These are phyloP conservation scores for Pavo muticus DNA, from an alignment of 2,113 vertebrate genomes.

Conservation along the genomic window DNA sequence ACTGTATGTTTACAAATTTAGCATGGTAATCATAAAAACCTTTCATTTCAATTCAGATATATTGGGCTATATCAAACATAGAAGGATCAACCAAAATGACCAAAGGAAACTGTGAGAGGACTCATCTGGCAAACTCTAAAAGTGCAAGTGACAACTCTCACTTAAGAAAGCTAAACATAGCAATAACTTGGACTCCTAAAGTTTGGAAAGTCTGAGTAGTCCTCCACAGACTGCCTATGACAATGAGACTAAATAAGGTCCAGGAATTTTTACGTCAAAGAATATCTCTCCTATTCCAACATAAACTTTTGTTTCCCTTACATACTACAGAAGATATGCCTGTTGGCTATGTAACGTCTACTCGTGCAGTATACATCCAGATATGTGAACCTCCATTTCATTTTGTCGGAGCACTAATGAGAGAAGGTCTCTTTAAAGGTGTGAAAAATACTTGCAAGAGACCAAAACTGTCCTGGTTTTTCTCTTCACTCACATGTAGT, in stretches of 20 bases:
- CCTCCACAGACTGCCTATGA: neutral
- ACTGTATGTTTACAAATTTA: neutral
- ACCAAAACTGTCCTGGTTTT: neutral
- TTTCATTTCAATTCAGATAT: neutral
- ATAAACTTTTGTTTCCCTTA: neutral
- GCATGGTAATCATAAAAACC: neutral
- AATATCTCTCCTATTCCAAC: neutral
- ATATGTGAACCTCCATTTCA: neutral
- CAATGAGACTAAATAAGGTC: neutral
- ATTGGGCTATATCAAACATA: neutral
- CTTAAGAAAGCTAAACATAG: neutral
- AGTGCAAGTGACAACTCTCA: neutral
- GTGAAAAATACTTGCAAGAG: neutral
- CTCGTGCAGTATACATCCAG: neutral
- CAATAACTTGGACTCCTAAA: neutral
- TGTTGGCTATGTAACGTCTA: neutral
- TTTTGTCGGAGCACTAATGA: neutral
- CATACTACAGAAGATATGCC: neutral
- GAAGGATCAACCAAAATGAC: neutral
- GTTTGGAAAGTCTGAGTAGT: neutral
- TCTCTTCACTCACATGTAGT: fast-evolving
- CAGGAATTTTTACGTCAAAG: neutral
- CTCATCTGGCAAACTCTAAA: neutral
- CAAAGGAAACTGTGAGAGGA: neutral
- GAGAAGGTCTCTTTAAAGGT: neutral